Percentiles rank a stretch among this genome's conserved stretches.
These are phyloP conservation scores for Nannobrachium achirus DNA, from an alignment of 2,113 vertebrate species.

Conservation along the genomic window DNA sequence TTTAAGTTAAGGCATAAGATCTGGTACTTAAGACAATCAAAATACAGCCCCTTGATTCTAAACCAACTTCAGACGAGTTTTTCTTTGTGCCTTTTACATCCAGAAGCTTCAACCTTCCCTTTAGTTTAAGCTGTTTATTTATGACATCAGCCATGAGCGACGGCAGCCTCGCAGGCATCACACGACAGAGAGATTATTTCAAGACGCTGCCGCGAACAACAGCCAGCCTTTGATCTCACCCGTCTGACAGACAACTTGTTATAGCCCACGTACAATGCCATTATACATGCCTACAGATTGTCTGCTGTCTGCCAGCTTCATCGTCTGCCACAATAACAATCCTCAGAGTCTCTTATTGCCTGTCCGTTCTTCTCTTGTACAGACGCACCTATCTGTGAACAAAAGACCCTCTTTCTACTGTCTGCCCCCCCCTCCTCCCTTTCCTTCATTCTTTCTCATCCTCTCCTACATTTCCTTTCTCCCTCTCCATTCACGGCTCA, in stretches of 20 bases:
- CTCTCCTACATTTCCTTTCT: constrained; percentile 26
- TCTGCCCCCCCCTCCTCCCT: constrained; percentile 33
- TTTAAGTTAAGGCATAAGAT: too few species aligned
- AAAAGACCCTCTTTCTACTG: constrained; percentile 65
- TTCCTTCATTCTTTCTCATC: background rate
- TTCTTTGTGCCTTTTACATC: too few species aligned
- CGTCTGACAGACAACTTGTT: constrained; percentile 63
- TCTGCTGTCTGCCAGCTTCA: constrained; percentile 54
- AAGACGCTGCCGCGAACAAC: constrained; percentile 37
- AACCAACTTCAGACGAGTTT: too few species aligned
- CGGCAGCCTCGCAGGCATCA: constrained; percentile 1
- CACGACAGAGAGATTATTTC: constrained; percentile 37
- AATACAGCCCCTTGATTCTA: too few species aligned
- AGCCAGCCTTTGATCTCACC: constrained; percentile 53
- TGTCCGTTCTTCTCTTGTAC: constrained; percentile 58
- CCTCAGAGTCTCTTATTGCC: constrained; percentile 73
- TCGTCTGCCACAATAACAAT: constrained; percentile 73
- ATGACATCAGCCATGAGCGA: too few species aligned
- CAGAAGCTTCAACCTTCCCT: too few species aligned
- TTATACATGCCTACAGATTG: constrained; percentile 59
- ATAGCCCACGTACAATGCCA: constrained; percentile 55
- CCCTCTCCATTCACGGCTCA: constrained; percentile 70
- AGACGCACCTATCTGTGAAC: constrained; percentile 68
- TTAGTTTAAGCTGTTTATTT: too few species aligned
- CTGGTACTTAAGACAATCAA: too few species aligned